Evolutionary conservation across 2,113 vertebrate genomes (phyloP), one percentile per base, ranked within the genome.

Genomic region (Tetrao urogallus): DNA sequence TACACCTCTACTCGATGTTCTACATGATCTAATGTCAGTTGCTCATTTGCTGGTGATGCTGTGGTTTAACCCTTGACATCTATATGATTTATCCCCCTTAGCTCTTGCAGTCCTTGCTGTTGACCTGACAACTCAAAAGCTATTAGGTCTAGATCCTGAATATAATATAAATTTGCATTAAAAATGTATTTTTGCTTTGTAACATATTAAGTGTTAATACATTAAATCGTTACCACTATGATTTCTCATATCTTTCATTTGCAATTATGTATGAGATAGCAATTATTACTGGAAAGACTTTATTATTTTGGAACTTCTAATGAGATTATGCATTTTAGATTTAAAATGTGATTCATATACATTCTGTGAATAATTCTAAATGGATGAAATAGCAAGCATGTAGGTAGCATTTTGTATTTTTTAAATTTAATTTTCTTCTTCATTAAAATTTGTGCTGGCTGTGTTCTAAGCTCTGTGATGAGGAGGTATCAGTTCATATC

Each of bases 351-450:
- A 78, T 89, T 95, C 6, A 48, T 85, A 24, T 48, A 34, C 9
- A 5, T 88, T 84, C 63, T 38, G 11, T 78, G 52, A 96, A 81
- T 81, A 93, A 34, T 10, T 73, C 28, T 56, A 84, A 90, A 90
- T 78, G n/a, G 83, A 57, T 7, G 73, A 81, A 95, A 85, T 52
- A 73, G 2, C 42, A 78, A 64, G 16, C 4, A 74, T 60, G 75
- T 22, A 66, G 22, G 30, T 66, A 66, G 60, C 47, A 70, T 88
- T 82, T 88, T 87, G 72, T 60, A 34, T 86, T 86, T 8, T 89
- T 91, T n/a, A 72, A 38, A 19, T 92, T 87, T 74, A 88, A 89
- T 96, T 97, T 94, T 96, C 82, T 67, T n/a, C 84, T 73, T 90
- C 80, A 95, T 91, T 93, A 95, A 89, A 91, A 94, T 95, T 81